Base-by-base conservation (phyloP, 2,888 invertebrate genomes). In the Zonitis immaculata region DNA sequence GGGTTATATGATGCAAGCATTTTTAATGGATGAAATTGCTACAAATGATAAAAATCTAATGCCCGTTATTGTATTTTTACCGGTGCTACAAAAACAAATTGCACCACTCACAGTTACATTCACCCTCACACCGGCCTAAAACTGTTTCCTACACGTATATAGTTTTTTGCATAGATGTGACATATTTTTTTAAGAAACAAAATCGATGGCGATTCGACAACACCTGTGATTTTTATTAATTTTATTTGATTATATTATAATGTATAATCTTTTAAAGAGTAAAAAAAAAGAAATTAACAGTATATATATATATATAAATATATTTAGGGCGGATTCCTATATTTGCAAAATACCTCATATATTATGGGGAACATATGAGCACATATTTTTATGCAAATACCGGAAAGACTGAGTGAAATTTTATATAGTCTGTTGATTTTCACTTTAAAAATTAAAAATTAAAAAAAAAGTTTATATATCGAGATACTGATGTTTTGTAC, bases 21-120 rank as follows among this genome's bases (percentile, higher is more conserved):
- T 95, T 79, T 82, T 92, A 66, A 81, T 94, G 67, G 85, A 87
- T 76, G 89, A 91, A 76, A 67, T 70, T 51, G 58, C 58, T 32
- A 59, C 66, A 46, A 63, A 68, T 39, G 73, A 75, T 56, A 66
- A 72, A 51, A 85, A 87, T 74, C 89, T 95, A 77, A 87, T 92
- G 71, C 91, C 95, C 63, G 92, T 95, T 68, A 83, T 95, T 69
- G 92, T 96, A 76, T 94, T 93, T 80, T 84, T 96, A 79, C 95
- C 96, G 60, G 95, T 96, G 73, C 87, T 89, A 65, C 87, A 91
- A 74, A 86, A 90, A 76, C 85, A 94, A 70, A 88, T 87, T 72
- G 86, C 88, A 72, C 88, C 91, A 66, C 83, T 94, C 68, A 92
- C 92, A 66, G 88, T 93, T 71, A 92, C 94, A 76, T 93, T 96